Conservation (phyloP, 2,797 vertebrate genomes). For the Denticeps clupeoides region DNA sequence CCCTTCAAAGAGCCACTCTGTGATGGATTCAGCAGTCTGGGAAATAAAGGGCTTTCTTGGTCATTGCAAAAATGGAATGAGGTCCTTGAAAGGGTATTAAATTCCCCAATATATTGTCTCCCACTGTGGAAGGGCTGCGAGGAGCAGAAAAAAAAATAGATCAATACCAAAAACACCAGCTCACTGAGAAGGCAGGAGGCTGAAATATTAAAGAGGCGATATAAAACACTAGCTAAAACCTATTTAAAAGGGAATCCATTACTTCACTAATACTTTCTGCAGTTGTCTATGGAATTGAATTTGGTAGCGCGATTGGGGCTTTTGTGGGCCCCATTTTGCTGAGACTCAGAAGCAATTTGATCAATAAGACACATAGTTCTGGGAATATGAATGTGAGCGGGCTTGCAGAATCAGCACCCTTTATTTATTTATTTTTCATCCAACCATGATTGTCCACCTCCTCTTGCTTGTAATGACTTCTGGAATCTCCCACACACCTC, state of each 20-base stretch:
- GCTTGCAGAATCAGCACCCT: slow-evolving; percentile 24
- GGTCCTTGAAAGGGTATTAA: slow-evolving; percentile 49
- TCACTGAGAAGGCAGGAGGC: slow-evolving; percentile 31
- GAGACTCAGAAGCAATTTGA: slow-evolving; percentile 56
- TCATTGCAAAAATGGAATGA: slow-evolving; percentile 40
- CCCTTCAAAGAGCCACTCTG: slow-evolving; percentile 10
- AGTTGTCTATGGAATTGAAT: slow-evolving; percentile 53
- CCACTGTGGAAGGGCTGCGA: slow-evolving; percentile 31
- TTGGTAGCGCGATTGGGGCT: slow-evolving; percentile 24
- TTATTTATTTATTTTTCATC: too few relatives aligned
- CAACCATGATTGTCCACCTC: slow-evolving; percentile 19
- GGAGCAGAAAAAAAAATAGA: slow-evolving; percentile 53
- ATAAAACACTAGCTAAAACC: slow-evolving; percentile 48
- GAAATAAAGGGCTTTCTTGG: slow-evolving; percentile 32
- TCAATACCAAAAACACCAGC: slow-evolving; percentile 56
- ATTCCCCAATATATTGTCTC: slow-evolving; percentile 53
- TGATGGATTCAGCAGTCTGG: slow-evolving; percentile 26
- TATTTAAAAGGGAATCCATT: slow-evolving; percentile 59
- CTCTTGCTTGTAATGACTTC: too few relatives aligned
- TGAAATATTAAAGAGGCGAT: slow-evolving; percentile 64
- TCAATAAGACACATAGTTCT: slow-evolving; percentile 40
- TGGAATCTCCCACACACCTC: not conserved
- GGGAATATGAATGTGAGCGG: slow-evolving; percentile 13
- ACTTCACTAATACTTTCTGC: slow-evolving; percentile 32
- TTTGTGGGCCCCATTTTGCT: slow-evolving; percentile 25